Base-by-base conservation (phyloP, 2,797 vertebrate genomes). In the Myripristis murdjan region DNA sequence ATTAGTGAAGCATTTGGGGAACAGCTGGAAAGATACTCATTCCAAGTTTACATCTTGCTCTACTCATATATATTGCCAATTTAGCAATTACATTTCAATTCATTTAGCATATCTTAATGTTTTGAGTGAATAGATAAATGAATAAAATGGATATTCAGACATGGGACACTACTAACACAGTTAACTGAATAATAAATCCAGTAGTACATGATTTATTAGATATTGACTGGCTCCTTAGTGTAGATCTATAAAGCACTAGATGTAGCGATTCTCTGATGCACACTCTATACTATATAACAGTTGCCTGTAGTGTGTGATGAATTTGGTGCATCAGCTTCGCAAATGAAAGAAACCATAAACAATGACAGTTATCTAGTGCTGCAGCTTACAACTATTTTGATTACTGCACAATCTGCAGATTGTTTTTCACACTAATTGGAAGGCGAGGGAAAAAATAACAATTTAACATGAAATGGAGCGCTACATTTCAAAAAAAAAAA, bases 171-270 rank as follows among this genome's bases (percentile, higher is more conserved):
- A 5, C 22, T 53, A 35, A 22, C 5, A 41, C 49, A 31, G 31
- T n/a, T 33, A 10, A 57, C 18, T 56, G 39, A 33, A 51, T 41
- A 66, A 72, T 70, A 67, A 73, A 77, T 75, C 58, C 47, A 76
- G 51, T 23, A 64, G 68, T 37, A 35, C 79, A 24, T 84, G 64
- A 79, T 69, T 73, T 62, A 79, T 79, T 64, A 62, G 52, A 46
- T 77, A 67, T 66, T 76, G 51, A 86, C 53, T 58, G 43, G 56
- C 59, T 77, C 22, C 43, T 70, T 68, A 44, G 79, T 57, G 49
- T 61, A 23, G 35, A 76, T 48, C 73, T 67, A 73, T 63, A 59
- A 75, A 82, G 64, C 73, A 69, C 63, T 20, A 16, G 55, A 63
- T 73, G 47, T 18, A 41, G 23, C 72, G 35, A 81, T 83, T 84